phyloP scores from a whole-genome alignment of 2,113 vertebrate genomes.

The Brachyhypopomus occidentalis region DNA sequence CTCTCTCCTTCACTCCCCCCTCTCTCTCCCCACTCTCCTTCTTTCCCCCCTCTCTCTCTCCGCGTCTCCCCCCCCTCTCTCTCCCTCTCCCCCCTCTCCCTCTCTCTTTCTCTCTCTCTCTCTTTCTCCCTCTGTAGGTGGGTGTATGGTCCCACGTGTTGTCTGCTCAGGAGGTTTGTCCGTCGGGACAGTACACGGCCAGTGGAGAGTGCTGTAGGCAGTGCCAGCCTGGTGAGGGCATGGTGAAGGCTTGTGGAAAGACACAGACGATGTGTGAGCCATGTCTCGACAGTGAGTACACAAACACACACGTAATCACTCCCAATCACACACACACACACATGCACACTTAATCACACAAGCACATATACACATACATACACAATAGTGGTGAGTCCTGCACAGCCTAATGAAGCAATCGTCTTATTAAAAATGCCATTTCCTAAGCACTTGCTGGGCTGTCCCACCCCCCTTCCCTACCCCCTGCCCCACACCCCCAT shows the following conservation, averaged over 20 bases:
- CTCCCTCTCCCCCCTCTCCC: not conserved
- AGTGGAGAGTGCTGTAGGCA: conserved; percentile 84
- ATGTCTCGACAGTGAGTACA: conserved; percentile 93
- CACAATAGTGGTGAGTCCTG: not conserved
- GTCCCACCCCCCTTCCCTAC: not conserved
- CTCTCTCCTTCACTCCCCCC: conserved; percentile 41
- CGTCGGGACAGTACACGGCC: conserved; percentile 72
- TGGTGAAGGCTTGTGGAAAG: conserved; percentile 77
- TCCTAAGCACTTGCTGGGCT: not conserved
- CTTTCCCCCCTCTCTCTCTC: not conserved
- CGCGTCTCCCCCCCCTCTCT: no score
- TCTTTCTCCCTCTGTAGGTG: conserved; percentile 58
- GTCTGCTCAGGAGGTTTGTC: conserved; percentile 65
- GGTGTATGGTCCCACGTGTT: conserved; percentile 53
- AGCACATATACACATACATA: conserved; percentile 19
- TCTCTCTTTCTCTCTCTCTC: not conserved
- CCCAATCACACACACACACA: conserved; percentile 13
- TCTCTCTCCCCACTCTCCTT: no score
- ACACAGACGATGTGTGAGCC: conserved; percentile 85
- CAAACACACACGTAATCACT: conserved; percentile 20
- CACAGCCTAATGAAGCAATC: conserved; percentile 21
- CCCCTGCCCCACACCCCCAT: not conserved
- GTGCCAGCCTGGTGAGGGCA: conserved; percentile 88
- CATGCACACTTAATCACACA: conserved; percentile 12
- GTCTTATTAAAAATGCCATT: conserved; percentile 39